Base-by-base conservation (phyloP, 2,888 invertebrate species). In the Tineola bisselliella region DNA sequence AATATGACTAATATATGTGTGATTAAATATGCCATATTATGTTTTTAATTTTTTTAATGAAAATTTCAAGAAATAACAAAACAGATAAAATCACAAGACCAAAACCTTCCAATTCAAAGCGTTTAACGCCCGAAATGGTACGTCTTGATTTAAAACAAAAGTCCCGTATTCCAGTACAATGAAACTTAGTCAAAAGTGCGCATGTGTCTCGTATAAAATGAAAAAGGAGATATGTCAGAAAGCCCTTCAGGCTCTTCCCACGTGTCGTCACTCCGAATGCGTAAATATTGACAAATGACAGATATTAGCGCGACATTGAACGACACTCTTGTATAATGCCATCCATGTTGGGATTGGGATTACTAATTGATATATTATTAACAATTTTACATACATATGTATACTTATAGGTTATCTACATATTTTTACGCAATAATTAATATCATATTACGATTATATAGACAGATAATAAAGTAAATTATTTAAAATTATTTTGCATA, bases 251-350 rank as follows among this genome's bases (percentile, higher is more conserved):
- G 48, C 15, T 2, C 48, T 48, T 48, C 17, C 48, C 48, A 48
- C 48, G 48, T 15, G 15, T 15, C 48, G 48, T 48, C 48, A 17
- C 15, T 17, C 48, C 1, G 48, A 15, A 48, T 48, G n/a, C 48
- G 48, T 48, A 17, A 48, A 48, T 48, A 48, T 48, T 48, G 48
- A 48, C 48, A 48, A 48, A 48, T 48, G 48, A 48, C 15, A 48
- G 48, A n/a, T 48, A 48, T 48, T 48, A 48, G 48, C 48, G n/a
- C 15, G 48, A 44, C 13, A 44, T 44, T 44, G 13, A 48, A 17
- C 48, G 38, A 38, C 31, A 31, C 38, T 38, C 38, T 38, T 38
- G 38, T 38, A 6, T 38, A 38, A 38, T 38, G 10, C 38, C 38
- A 10, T 38, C n/a, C 10, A 38, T n/a, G 10, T 12, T n/a, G n/a